Evolutionary conservation across 2,113 vertebrate species (phyloP).

Genomic region (Hippocampus zosterae): DNA sequence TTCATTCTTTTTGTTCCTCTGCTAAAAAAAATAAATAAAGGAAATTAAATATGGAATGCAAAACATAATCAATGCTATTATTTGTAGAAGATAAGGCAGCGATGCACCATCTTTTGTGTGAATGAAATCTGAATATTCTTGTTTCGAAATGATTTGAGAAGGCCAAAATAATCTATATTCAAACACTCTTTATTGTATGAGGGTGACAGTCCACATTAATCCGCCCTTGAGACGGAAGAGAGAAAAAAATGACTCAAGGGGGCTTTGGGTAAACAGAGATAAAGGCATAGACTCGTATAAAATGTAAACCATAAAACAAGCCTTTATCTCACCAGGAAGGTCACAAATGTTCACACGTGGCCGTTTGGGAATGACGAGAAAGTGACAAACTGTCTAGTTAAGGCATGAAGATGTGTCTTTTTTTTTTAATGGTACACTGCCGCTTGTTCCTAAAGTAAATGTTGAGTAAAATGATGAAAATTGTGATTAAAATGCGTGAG

Average conservation of each 20-base stretch:
- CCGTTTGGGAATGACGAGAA: not conserved
- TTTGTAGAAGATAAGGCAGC: conserved; percentile 7
- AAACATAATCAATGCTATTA: not conserved
- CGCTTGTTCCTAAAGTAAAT: too few relatives aligned
- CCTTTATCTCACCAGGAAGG: not conserved
- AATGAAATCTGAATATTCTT: not conserved
- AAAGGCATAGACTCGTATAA: not conserved
- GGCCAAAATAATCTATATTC: not conserved
- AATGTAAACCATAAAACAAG: not conserved
- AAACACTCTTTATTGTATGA: not conserved
- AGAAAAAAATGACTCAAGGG: not conserved
- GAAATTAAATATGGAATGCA: not conserved
- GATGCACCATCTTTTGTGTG: not conserved
- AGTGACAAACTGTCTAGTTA: not conserved
- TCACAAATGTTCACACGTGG: not conserved
- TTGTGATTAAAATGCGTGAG: too few relatives aligned
- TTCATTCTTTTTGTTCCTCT: conserved; percentile 17
- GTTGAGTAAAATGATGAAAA: too few relatives aligned
- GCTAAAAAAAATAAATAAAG: conserved; percentile 8
- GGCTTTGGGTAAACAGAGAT: not conserved
- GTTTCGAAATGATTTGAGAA: not conserved
- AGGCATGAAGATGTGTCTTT: not conserved
- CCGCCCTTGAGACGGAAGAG: not conserved
- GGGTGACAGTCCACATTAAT: not conserved
- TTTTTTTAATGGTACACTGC: too few relatives aligned